A percentile compares a stretch with the other conserved stretches of the same genome.
phyloP scores from a whole-genome alignment of 2,797 vertebrate genomes.

The Acrossocheilus wenchowensis region DNA sequence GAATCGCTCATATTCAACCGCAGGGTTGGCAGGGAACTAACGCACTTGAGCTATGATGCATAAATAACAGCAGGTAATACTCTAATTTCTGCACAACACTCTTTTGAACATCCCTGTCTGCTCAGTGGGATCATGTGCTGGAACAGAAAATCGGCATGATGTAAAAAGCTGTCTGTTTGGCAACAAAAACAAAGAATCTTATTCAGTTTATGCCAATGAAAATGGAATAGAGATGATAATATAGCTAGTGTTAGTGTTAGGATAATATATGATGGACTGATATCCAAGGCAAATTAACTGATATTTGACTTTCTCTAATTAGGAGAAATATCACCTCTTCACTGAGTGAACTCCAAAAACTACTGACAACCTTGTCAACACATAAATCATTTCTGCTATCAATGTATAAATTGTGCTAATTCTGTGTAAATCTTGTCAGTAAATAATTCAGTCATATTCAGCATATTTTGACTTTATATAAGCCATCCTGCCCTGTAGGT shows the following conservation, averaged over 20 bases:
- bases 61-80: constrained; percentile 38
- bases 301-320: background rate
- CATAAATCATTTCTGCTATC: background rate
- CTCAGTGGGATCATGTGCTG: constrained; percentile 3
- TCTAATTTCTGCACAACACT: constrained; percentile 13
- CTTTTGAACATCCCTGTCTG: constrained; percentile 21
- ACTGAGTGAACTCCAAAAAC: background rate
- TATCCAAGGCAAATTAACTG: background rate
- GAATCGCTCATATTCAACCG: background rate
- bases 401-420: background rate
- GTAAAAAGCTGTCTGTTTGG: constrained; percentile 11
- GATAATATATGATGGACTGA: background rate
- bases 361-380: background rate
- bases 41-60: constrained; percentile 20
- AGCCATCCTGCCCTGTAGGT: background rate
- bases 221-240: background rate
- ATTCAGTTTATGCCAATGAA: constrained; percentile 2
- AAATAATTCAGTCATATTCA: background rate
- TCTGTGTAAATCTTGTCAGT: background rate
- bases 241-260: background rate
- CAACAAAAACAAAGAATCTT: background rate
- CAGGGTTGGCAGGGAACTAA: constrained; percentile 11
- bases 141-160: constrained; percentile 10
- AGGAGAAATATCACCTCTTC: background rate
- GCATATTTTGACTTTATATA: background rate